Evolutionary conservation across 2,797 vertebrate species (phyloP), one percentile per base, ranked within the genome.

Genomic region (Knipowitschia caucasica): DNA sequence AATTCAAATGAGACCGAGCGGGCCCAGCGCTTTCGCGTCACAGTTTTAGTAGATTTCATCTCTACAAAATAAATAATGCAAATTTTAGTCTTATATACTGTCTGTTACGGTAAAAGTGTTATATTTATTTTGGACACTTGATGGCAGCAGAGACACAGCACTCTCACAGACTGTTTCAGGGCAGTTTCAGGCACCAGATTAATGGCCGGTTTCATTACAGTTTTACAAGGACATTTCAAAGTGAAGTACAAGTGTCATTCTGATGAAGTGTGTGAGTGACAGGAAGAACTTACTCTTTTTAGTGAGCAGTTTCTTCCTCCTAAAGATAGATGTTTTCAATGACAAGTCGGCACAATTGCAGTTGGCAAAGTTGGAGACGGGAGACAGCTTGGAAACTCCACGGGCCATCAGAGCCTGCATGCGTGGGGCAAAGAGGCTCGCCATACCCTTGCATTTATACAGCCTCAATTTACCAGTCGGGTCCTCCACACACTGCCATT

Each of bases 401-500:
- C 85, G 89, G 74, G 92, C 82, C 67, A 91, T 85, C 59, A 91
- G 68, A 42, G 88, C 86, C 73, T 86, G 81, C 72, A 78, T 87
- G 14, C 87, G 85, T 4, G 80, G 81, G 40, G 88, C 83, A 21
- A 79, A 83, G 21, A 90, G 87, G 64, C 84, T 86, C 0, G 83
- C 80, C 63, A 93, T 87, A 52, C 93, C 90, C 77, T 95, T 96
- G 83, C 96, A 99, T 74, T 96, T 98, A 85, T 93, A 94, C 25
- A 99, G 88, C 65, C 95, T 93, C 62, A 96, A 91, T 36, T 91
- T 94, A 49, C 96, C 96, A 0, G 87, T 85, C 15, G 91, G 70
- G 58, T 97, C 95, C 85, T 99, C 96, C 56, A 96, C 89, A 56
- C 96, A 99, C 86, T 97, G 95, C 96, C 96, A 99, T 67, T 99